phyloP scores from a whole-genome alignment of 2,888 invertebrate genomes.

The Brachyptera putata region DNA sequence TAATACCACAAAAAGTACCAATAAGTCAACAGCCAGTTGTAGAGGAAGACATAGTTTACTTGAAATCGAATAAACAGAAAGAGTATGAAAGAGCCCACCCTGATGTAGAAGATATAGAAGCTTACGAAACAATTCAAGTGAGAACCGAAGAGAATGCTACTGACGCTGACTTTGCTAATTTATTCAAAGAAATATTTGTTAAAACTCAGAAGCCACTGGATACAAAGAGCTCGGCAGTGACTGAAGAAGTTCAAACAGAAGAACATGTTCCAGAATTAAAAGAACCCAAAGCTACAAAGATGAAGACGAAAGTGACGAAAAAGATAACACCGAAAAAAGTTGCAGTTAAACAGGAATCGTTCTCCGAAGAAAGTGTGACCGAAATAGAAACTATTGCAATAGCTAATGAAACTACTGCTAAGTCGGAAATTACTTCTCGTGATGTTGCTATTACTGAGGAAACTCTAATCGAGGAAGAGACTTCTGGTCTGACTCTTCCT shows the following conservation, averaged over 20 bases:
- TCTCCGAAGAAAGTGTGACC: neutral
- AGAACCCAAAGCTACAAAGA: neutral
- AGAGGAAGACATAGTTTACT: constrained; percentile 11
- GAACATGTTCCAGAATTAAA: constrained; percentile 1
- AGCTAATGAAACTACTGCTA: constrained; percentile 1
- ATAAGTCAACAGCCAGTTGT: constrained; percentile 21
- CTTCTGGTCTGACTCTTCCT: constrained; percentile 4
- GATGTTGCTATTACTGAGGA: constrained; percentile 24
- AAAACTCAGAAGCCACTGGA: neutral
- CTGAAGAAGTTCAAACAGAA: constrained; percentile 9
- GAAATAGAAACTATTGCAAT: neutral
- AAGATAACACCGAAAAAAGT: neutral
- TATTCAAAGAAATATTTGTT: constrained; percentile 9
- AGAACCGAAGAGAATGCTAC: constrained; percentile 21
- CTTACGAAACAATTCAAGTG: constrained; percentile 23
- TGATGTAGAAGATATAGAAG: constrained; percentile 21
- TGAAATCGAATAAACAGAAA: no score
- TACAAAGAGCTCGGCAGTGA: constrained; percentile 18
- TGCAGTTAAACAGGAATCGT: neutral
- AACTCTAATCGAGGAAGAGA: constrained; percentile 14
- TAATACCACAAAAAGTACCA: no score
- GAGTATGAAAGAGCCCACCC: no score
- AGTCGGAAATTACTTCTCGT: constrained; percentile 17
- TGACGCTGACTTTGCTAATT: constrained; percentile 12
- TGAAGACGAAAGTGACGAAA: neutral